These are phyloP conservation scores for Nothocercus julius DNA, from an alignment of 2,113 vertebrate genomes.

Conservation along the genomic window DNA sequence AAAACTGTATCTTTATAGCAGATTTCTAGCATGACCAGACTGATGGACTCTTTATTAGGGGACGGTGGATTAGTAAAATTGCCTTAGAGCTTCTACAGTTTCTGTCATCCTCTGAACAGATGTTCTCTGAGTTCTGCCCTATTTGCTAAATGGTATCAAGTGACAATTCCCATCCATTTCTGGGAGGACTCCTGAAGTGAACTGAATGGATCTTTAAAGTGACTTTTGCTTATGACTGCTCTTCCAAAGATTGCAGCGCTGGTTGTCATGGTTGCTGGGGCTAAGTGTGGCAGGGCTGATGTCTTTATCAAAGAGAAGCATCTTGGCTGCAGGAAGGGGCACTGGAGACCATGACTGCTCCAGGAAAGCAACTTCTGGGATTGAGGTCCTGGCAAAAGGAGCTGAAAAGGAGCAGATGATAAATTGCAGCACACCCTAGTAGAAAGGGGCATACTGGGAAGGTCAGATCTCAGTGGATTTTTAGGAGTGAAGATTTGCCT, in stretches of 20 bases:
- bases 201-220: not conserved
- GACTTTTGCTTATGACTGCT: not conserved
- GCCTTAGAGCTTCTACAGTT: constrained; percentile 20
- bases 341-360: not conserved
- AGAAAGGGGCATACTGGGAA: not conserved
- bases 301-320: not conserved
- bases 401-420: not conserved
- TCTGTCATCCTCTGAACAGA: constrained; percentile 32
- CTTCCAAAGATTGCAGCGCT: not conserved
- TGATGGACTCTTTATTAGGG: not conserved
- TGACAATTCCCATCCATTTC: not conserved
- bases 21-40: not conserved
- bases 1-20: not conserved
- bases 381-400: not conserved
- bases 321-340: not conserved
- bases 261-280: not conserved
- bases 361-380: not conserved
- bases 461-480: not conserved
- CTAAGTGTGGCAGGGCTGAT: not conserved
- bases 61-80: not conserved
- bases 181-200: not conserved
- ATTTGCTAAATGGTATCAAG: constrained; percentile 27
- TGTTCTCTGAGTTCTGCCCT: not conserved
- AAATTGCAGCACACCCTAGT: not conserved
- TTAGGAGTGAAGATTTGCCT: not conserved